Conservation (phyloP, 2,888 invertebrate genomes). For the Pycnomerus fuliginosus region DNA sequence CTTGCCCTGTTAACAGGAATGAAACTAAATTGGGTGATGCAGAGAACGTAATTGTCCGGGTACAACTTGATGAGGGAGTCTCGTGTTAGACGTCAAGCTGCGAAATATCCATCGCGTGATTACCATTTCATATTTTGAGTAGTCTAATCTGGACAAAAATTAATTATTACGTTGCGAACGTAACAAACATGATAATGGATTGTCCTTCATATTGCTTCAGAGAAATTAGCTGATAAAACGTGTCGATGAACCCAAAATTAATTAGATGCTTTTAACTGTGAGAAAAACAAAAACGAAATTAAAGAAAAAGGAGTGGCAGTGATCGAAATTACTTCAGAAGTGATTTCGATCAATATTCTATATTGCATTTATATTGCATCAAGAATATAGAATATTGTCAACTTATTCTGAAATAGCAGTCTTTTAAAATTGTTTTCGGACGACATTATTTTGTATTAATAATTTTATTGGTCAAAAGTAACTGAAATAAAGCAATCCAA, state of each 20-base stretch:
- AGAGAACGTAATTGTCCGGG: slow-evolving; percentile 9
- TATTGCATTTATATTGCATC: too few species aligned
- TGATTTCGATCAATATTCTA: too few species aligned
- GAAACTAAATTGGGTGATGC: slow-evolving; percentile 2
- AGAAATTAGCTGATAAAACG: slow-evolving; percentile 10
- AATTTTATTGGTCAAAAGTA: slow-evolving; percentile 39
- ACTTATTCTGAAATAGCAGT: too few species aligned
- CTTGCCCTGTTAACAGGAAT: too few species aligned
- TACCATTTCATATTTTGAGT: slow-evolving; percentile 18
- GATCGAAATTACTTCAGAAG: too few species aligned
- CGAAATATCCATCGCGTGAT: slow-evolving; percentile 24
- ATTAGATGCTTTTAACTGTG: too few species aligned
- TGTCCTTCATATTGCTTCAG: slow-evolving; percentile 8
- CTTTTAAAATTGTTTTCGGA: too few species aligned
- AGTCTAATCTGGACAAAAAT: slow-evolving; percentile 17
- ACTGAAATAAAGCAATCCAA: slow-evolving; percentile 36
- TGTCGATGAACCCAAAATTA: too few species aligned
- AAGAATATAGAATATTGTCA: too few species aligned
- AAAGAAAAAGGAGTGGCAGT: too few species aligned
- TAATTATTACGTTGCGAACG: slow-evolving; percentile 18
- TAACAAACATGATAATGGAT: slow-evolving; percentile 19
- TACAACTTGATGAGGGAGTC: slow-evolving; percentile 21
- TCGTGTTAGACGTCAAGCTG: slow-evolving; percentile 24
- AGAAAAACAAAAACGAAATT: too few species aligned
- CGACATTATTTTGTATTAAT: too few species aligned